Conservation (phyloP, 2,113 vertebrate genomes). For the Leucopsar rothschildi region DNA sequence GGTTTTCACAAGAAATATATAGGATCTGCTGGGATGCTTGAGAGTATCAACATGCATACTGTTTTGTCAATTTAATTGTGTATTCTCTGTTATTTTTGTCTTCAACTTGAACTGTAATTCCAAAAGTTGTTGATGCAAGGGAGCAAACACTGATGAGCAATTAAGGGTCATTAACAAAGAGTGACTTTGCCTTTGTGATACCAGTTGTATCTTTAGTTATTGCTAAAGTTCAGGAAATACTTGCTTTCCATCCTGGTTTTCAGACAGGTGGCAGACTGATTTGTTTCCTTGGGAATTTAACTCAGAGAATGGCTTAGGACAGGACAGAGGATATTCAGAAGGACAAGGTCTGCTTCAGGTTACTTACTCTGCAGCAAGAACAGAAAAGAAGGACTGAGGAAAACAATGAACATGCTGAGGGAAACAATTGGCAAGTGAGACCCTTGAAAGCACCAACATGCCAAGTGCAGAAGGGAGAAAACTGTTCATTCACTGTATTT, state of each 20-base stretch:
- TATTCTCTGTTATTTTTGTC: neutral
- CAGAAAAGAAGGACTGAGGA: neutral
- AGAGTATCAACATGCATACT: neutral
- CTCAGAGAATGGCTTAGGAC: neutral
- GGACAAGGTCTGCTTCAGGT: neutral
- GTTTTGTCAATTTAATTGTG: neutral
- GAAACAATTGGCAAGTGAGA: neutral
- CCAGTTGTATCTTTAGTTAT: neutral
- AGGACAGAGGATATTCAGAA: neutral
- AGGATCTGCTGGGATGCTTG: neutral
- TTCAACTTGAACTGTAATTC: neutral
- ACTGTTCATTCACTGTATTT: neutral
- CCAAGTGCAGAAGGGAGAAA: neutral
- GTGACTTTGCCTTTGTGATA: neutral
- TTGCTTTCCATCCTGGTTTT: neutral
- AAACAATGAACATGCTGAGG: neutral
- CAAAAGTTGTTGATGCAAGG: neutral
- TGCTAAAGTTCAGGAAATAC: neutral
- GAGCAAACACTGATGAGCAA: neutral
- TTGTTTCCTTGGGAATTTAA: neutral
- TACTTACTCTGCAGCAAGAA: neutral
- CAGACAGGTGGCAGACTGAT: neutral
- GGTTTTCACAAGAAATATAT: neutral
- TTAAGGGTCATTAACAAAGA: neutral
- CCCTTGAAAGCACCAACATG: neutral